These are phyloP conservation scores for Bufo bufo DNA, from an alignment of 2,113 vertebrate genomes.

Conservation along the genomic window DNA sequence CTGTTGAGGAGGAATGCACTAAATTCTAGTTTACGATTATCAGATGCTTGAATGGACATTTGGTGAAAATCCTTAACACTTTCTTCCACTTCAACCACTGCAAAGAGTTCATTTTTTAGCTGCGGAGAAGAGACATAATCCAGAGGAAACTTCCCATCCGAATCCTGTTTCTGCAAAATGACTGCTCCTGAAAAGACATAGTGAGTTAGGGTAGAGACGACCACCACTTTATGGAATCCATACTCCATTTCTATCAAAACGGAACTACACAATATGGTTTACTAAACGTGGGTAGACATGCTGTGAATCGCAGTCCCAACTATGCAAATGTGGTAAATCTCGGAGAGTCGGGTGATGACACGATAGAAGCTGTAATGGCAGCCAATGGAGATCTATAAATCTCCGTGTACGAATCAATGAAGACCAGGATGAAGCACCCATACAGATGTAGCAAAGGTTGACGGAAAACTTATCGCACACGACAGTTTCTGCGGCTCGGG, in stretches of 20 bases:
- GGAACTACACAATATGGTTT: no score
- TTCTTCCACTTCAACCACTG: conserved; percentile 69
- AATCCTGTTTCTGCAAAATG: conserved; percentile 80
- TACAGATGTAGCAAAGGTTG: no score
- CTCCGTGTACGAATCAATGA: no score
- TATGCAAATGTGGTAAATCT: no score
- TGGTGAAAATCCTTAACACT: conserved; percentile 66
- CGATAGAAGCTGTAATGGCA: no score
- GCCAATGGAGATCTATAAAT: no score
- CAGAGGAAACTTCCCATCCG: conserved; percentile 72
- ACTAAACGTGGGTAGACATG: no score
- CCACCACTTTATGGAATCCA: not conserved
- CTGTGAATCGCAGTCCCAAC: no score
- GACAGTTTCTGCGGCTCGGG: no score
- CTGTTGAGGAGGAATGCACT: conserved; percentile 71
- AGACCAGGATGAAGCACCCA: no score
- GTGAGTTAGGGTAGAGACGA: not conserved
- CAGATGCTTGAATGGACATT: conserved; percentile 62
- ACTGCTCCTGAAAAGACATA: conserved; percentile 75
- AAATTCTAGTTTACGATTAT: conserved; percentile 69
- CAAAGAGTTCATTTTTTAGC: conserved; percentile 79
- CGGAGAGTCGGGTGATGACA: no score
- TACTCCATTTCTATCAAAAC: not conserved
- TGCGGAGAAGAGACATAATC: conserved; percentile 73
- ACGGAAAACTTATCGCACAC: no score